These are phyloP conservation scores for Anneissia japonica DNA, from an alignment of 35 echinoderm and acorn worm genomes.

Conservation along the genomic window DNA sequence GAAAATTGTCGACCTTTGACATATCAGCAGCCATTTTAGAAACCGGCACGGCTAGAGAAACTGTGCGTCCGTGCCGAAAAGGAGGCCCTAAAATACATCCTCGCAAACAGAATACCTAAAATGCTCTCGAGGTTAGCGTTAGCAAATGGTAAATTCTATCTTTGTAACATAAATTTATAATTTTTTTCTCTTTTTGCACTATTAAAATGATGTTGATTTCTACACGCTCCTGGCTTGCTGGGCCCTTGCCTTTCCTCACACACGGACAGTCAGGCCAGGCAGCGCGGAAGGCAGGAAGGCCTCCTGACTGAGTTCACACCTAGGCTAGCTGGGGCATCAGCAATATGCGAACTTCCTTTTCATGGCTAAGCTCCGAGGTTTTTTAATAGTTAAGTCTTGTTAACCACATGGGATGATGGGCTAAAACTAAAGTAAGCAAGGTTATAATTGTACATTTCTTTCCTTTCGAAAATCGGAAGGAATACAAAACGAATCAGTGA, in stretches of 20 bases:
- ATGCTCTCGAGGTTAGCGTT: conserved; percentile 54
- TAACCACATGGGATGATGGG: no score
- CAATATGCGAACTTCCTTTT: no score
- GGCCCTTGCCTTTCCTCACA: neutral
- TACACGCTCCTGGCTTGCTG: neutral
- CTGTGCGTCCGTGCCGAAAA: neutral
- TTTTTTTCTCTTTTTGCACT: neutral
- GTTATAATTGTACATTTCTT: no score
- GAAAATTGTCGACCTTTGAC: neutral
- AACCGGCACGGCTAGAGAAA: neutral
- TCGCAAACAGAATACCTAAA: neutral
- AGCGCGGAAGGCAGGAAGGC: neutral
- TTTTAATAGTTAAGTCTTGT: no score
- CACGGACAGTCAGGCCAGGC: neutral
- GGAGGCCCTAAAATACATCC: neutral
- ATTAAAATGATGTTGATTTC: neutral
- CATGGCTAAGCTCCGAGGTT: no score
- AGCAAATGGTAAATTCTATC: conserved; percentile 34
- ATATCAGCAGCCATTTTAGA: neutral
- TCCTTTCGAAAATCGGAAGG: no score
- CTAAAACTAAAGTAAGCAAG: no score
- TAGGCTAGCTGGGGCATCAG: neutral
- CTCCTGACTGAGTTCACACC: neutral
- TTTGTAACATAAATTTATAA: neutral
- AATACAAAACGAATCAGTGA: no score